Percentiles rank a stretch among this genome's conserved stretches.
Evolutionary conservation across 2,888 invertebrate species (phyloP).

Genomic region (Poecilus cupreus): DNA sequence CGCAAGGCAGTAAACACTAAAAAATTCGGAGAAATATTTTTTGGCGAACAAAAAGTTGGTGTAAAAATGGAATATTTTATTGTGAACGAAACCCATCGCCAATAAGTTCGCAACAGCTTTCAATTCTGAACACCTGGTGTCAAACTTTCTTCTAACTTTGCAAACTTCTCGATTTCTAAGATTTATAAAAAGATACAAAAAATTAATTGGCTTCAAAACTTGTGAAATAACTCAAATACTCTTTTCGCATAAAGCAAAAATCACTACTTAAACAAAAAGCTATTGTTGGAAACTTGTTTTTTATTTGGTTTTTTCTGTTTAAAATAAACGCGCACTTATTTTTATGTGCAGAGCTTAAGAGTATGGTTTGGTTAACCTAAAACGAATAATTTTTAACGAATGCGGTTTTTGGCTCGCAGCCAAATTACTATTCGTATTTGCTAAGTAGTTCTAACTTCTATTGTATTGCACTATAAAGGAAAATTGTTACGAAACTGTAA

Average conservation of each 20-base stretch:
- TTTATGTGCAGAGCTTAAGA: background rate
- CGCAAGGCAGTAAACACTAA: too few relatives aligned
- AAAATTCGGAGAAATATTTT: background rate
- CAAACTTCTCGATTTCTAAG: conserved; percentile 23
- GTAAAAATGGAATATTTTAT: conserved; percentile 20
- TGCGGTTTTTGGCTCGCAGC: background rate
- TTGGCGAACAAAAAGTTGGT: background rate
- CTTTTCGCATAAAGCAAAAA: conserved; percentile 20
- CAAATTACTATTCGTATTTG: conserved; percentile 1
- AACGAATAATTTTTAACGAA: conserved; percentile 20
- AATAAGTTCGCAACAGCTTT: conserved; percentile 10
- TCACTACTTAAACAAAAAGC: background rate
- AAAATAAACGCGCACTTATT: background rate
- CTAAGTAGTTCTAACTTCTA: background rate
- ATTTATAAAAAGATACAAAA: conserved; percentile 25
- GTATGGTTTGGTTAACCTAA: background rate
- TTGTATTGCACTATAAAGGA: background rate
- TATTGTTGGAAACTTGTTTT: background rate
- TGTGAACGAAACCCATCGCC: conserved; percentile 9
- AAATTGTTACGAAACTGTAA: background rate
- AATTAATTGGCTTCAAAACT: conserved; percentile 33
- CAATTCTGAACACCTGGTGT: conserved; percentile 40
- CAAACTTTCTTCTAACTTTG: conserved; percentile 39
- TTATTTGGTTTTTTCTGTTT: background rate
- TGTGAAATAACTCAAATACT: background rate